A percentile compares a stretch with the other conserved stretches of the same genome.
These are phyloP conservation scores for Spilogale gracilis DNA, from an alignment of 2,113 vertebrate genomes.

Conservation along the genomic window DNA sequence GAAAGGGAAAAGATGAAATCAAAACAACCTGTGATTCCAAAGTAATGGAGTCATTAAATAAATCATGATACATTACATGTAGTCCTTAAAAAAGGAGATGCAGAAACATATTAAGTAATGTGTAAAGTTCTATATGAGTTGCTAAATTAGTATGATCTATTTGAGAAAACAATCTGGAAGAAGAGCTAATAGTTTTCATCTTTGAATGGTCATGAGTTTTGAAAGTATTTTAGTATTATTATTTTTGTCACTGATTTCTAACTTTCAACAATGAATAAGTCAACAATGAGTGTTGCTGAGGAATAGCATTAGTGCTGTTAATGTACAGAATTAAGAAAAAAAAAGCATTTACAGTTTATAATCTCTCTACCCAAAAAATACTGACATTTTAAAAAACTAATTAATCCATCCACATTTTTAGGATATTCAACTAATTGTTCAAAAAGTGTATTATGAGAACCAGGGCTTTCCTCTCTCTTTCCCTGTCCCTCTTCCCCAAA, in stretches of 20 bases:
- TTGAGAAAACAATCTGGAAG: conserved; percentile 40
- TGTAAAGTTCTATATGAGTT: neutral
- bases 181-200: neutral
- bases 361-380: neutral
- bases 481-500: neutral
- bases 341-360: neutral
- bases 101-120: neutral
- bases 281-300: neutral
- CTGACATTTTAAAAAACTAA: neutral
- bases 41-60: conserved; percentile 24
- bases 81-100: neutral
- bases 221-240: conserved; percentile 32
- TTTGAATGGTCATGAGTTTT: neutral
- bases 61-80: neutral
- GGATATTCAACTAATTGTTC: conserved; percentile 12
- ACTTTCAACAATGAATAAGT: neutral
- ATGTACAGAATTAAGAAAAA: neutral
- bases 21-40: neutral
- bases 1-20: neutral
- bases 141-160: neutral
- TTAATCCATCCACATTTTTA: neutral
- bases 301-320: conserved; percentile 1
- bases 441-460: neutral
- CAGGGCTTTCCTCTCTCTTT: neutral
- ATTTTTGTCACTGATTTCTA: conserved; percentile 38